Evolutionary conservation across 2,888 invertebrate genomes (phyloP).

Genomic region (Macaria notata): DNA sequence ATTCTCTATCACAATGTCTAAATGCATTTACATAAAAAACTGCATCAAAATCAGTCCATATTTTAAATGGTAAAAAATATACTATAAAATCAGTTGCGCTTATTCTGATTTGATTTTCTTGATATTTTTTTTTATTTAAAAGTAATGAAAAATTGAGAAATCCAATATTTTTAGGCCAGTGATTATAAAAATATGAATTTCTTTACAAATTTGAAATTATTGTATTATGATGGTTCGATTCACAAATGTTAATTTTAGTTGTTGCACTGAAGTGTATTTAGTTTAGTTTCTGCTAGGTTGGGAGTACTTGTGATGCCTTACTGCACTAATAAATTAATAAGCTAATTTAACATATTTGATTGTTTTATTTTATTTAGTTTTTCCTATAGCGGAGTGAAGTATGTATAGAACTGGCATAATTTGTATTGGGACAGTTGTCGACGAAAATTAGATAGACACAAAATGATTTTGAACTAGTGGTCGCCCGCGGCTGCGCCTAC

Average conservation of each 20-base stretch:
- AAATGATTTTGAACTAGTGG: too few species aligned
- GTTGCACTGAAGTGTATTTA: constrained; percentile 18
- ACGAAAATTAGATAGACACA: too few species aligned
- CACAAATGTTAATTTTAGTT: constrained; percentile 4
- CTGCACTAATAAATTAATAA: constrained; percentile 73
- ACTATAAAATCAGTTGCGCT: too few species aligned
- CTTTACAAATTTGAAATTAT: constrained; percentile 10
- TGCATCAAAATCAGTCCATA: background rate
- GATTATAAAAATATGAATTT: too few species aligned
- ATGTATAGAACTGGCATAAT: background rate
- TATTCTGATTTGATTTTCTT: too few species aligned
- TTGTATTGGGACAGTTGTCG: too few species aligned
- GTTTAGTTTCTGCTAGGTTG: constrained; percentile 44
- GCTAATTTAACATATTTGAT: constrained; percentile 43
- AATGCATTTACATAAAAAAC: constrained; percentile 1
- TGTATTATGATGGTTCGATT: background rate
- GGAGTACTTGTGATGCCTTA: constrained; percentile 54
- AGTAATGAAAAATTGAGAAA: too few species aligned
- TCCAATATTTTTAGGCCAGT: too few species aligned
- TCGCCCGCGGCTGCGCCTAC: too few species aligned
- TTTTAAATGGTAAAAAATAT: constrained; percentile 3
- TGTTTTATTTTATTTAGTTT: constrained; percentile 30
- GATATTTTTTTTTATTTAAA: too few species aligned
- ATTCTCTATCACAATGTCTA: too few species aligned
- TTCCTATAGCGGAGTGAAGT: background rate